These are phyloP conservation scores for Zaprionus davidi DNA, from an alignment of 1,140 invertebrate species.

Conservation along the genomic window DNA sequence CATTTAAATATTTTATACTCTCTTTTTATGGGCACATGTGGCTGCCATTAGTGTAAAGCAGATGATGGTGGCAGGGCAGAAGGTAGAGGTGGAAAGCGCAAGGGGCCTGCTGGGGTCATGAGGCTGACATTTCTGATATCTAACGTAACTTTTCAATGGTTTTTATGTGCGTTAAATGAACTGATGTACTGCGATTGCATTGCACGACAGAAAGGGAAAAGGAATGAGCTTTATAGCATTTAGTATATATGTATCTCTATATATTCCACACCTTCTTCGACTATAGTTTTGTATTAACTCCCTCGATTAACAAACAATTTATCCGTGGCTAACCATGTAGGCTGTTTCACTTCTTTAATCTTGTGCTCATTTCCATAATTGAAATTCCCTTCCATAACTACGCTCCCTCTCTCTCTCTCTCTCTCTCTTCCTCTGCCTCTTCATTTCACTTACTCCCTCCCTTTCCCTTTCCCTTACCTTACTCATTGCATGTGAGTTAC, in stretches of 20 bases:
- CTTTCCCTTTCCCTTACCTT: background rate
- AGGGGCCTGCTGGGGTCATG: background rate
- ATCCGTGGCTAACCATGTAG: background rate
- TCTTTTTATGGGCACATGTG: slow-evolving; percentile 29
- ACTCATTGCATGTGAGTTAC: slow-evolving; percentile 3
- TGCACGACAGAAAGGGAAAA: background rate
- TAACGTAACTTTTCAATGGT: slow-evolving; percentile 16
- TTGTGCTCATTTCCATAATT: slow-evolving; percentile 29
- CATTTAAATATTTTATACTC: slow-evolving; percentile 43
- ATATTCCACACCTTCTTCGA: background rate
- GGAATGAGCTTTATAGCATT: background rate
- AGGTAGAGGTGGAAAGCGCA: background rate
- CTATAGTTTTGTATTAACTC: background rate
- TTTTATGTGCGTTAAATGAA: slow-evolving; percentile 1
- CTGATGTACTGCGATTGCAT: background rate
- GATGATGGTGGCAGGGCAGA: background rate
- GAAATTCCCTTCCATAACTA: background rate
- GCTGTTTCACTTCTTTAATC: background rate
- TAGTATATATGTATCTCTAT: no score
- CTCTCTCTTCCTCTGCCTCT: background rate
- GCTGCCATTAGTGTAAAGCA: slow-evolving; percentile 7
- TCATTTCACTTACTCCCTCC: background rate
- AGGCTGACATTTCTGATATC: slow-evolving; percentile 32
- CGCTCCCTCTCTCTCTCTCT: background rate
- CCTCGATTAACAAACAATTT: background rate